phyloP scores from a whole-genome alignment of 2,797 vertebrate species.

The Sebastes matsubarae region DNA sequence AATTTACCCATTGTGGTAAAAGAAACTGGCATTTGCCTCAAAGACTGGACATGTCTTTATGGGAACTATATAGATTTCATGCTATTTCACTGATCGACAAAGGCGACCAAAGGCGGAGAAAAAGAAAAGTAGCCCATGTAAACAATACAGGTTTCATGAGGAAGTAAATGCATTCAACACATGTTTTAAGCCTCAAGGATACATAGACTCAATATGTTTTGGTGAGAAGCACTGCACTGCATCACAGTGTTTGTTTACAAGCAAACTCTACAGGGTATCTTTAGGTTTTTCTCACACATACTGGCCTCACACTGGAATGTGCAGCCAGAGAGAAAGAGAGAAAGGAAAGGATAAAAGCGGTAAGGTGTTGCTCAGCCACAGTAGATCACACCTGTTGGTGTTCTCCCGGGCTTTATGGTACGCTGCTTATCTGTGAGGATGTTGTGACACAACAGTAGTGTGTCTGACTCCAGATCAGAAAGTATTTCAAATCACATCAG shows the following conservation, averaged over 20 bases:
- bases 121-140: background rate
- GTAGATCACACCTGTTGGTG: constrained; percentile 16
- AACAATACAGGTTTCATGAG: background rate
- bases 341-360: background rate
- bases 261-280: background rate
- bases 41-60: background rate
- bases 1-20: background rate
- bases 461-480: background rate
- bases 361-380: constrained; percentile 6
- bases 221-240: background rate
- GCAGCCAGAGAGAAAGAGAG: background rate
- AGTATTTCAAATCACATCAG: background rate
- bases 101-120: background rate
- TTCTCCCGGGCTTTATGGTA: background rate
- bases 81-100: background rate
- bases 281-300: background rate
- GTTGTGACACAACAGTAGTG: background rate
- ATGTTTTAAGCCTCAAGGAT: background rate
- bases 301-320: constrained; percentile 3
- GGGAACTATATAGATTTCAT: background rate
- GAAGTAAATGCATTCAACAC: background rate
- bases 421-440: background rate
- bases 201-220: background rate
- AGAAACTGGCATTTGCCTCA: background rate
- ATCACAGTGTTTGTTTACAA: constrained; percentile 17